Percentiles rank a stretch among this genome's conserved stretches.
Conservation (phyloP, 2,113 vertebrate species). For the Aegithalos caudatus region DNA sequence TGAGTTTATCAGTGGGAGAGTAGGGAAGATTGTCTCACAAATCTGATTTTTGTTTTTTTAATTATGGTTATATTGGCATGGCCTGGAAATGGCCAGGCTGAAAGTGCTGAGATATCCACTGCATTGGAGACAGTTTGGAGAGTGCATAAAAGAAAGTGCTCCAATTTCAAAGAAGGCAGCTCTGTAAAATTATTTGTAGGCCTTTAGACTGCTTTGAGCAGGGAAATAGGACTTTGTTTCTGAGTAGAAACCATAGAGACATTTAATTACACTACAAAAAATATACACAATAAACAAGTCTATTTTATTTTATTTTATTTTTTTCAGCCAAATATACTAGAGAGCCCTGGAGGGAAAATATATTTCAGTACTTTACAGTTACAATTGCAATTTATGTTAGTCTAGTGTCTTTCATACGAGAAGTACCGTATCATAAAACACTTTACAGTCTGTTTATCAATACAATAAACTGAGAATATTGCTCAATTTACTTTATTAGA, state of each 20-base stretch:
- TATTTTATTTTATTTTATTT: conserved; percentile 61
- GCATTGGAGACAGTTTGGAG: background rate
- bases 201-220: background rate
- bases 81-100: background rate
- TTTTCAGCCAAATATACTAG: conserved; percentile 41
- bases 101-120: background rate
- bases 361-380: conserved; percentile 60
- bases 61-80: background rate
- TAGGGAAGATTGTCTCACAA: background rate
- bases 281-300: conserved; percentile 61
- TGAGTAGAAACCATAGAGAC: conserved; percentile 18
- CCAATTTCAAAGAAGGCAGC: background rate
- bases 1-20: too few relatives aligned
- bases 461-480: conserved; percentile 62
- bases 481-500: conserved; percentile 66
- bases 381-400: conserved; percentile 65
- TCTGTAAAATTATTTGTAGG: background rate
- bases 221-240: conserved; percentile 2
- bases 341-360: conserved; percentile 52
- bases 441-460: conserved; percentile 65
- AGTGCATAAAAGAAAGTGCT: background rate
- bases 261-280: conserved; percentile 66
- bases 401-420: conserved; percentile 37
- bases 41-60: background rate
- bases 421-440: conserved; percentile 42